phyloP scores from a whole-genome alignment of 2,888 invertebrate genomes.

The Apotomis betuletana region DNA sequence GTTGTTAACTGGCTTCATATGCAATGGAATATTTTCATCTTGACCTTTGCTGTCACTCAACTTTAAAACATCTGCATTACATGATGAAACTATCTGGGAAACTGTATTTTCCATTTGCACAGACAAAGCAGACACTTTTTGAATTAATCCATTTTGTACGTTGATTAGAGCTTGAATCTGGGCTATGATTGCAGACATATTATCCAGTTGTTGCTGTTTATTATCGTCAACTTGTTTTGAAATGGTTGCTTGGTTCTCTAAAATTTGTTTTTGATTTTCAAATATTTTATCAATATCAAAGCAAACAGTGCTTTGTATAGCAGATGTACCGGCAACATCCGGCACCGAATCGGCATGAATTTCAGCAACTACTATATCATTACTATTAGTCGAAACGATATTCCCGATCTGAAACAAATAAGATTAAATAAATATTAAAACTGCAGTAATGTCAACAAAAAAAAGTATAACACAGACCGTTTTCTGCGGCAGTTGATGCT shows the following conservation, averaged over 20 bases:
- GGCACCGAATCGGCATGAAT: no score
- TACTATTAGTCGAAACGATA: constrained; percentile 19
- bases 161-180: constrained; percentile 15
- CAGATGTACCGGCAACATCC: neutral
- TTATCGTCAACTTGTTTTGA: constrained; percentile 23
- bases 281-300: constrained; percentile 22
- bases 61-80: constrained; percentile 21
- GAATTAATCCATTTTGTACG: constrained; percentile 4
- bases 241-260: constrained; percentile 30
- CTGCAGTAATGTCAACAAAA: no score
- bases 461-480: no score
- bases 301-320: constrained; percentile 13
- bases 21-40: constrained; percentile 33
- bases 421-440: no score
- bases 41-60: constrained; percentile 35
- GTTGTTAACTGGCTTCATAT: constrained; percentile 37
- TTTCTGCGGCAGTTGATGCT: no score
- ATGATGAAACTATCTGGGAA: constrained; percentile 29
- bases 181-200: constrained; percentile 26
- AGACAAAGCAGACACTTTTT: constrained; percentile 35
- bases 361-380: neutral
- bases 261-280: constrained; percentile 29
- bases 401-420: constrained; percentile 31
- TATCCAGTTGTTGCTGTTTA: constrained; percentile 30
- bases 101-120: constrained; percentile 39